These are phyloP conservation scores for Slavum lentiscoides DNA, from an alignment of 2,888 invertebrate species.

Conservation along the genomic window DNA sequence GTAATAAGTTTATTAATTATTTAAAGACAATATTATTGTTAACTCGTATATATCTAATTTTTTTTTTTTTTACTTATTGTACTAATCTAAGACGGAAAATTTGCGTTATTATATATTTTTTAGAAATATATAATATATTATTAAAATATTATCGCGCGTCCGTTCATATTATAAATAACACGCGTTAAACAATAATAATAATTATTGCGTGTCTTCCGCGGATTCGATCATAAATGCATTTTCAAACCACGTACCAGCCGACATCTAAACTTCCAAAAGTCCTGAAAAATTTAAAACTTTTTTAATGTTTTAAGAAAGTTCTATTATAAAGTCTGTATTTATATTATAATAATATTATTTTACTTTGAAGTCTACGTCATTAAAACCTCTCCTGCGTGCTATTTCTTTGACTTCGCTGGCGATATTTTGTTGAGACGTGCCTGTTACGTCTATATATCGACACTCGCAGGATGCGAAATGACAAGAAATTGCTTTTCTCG, in stretches of 20 bases:
- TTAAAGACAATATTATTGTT: no score
- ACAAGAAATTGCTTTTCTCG: constrained; percentile 78
- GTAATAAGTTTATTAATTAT: no score
- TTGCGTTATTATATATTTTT: no score
- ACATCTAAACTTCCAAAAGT: constrained; percentile 39
- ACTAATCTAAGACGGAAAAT: no score
- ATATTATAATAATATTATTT: neutral
- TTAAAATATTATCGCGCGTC: no score
- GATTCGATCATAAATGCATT: constrained; percentile 23
- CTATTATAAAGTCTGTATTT: no score
- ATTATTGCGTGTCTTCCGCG: neutral
- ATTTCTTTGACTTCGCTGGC: constrained; percentile 66
- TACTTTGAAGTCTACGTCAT: constrained; percentile 44
- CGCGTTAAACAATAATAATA: no score
- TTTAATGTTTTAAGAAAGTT: neutral
- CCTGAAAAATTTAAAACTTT: constrained; percentile 11
- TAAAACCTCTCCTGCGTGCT: constrained; percentile 59
- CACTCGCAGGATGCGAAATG: constrained; percentile 78
- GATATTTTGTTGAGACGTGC: constrained; percentile 68
- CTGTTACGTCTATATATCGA: constrained; percentile 70
- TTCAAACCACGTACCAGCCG: constrained; percentile 33
- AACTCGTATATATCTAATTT: no score
- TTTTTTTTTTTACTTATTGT: no score
- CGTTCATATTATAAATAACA: no score
- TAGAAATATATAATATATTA: no score